These are phyloP conservation scores for Sinohyriopsis cumingii DNA, from an alignment of 2,888 invertebrate species.

Conservation along the genomic window DNA sequence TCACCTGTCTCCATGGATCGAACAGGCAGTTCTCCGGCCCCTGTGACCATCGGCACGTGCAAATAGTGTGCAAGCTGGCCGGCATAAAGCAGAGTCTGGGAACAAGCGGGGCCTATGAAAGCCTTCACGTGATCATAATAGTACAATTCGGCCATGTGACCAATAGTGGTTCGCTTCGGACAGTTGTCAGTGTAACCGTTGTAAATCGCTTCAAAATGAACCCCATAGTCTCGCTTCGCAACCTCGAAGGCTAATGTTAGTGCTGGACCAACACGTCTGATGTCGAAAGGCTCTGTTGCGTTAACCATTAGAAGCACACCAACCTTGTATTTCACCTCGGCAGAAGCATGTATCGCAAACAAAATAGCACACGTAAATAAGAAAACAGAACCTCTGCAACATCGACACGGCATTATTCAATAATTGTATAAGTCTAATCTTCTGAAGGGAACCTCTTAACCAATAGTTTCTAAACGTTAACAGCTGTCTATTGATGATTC, in stretches of 20 bases:
- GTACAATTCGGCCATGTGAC: slow-evolving; percentile 36
- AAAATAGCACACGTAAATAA: no score
- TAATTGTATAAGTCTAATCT: no score
- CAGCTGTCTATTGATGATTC: no score
- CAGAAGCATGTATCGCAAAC: no score
- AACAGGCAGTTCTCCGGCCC: slow-evolving; percentile 39
- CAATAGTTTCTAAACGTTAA: no score
- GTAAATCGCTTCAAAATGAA: slow-evolving; percentile 25
- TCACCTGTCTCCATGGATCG: slow-evolving; percentile 13
- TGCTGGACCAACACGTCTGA: slow-evolving; percentile 34
- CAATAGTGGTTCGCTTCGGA: slow-evolving; percentile 31
- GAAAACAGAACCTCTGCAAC: no score
- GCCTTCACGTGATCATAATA: slow-evolving; percentile 31
- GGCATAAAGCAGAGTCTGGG: slow-evolving; percentile 26
- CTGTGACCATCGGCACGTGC: slow-evolving; percentile 38
- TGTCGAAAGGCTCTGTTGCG: slow-evolving; percentile 38
- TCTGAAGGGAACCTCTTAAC: no score
- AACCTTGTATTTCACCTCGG: slow-evolving; percentile 15
- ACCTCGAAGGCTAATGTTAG: slow-evolving; percentile 35
- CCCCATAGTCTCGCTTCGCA: slow-evolving; percentile 23
- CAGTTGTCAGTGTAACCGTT: slow-evolving; percentile 39
- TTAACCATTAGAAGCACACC: slow-evolving; percentile 43
- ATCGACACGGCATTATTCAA: no score
- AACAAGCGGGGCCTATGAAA: slow-evolving; percentile 43
- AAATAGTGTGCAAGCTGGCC: slow-evolving; percentile 38